phyloP scores from a whole-genome alignment of 2,888 invertebrate genomes.

The Drosophila seclusa region DNA sequence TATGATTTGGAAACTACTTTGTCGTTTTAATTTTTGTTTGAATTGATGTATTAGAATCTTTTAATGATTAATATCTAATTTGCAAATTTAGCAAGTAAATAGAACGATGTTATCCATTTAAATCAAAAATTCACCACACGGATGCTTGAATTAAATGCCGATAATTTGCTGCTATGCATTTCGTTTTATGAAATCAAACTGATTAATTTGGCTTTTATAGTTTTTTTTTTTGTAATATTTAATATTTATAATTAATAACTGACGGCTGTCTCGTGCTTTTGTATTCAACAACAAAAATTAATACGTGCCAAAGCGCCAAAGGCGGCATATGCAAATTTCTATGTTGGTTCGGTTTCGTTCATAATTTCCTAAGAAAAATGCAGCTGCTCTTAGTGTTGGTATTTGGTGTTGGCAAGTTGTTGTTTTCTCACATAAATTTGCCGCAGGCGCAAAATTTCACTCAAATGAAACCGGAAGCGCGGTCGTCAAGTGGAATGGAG shows the following conservation, averaged over 20 bases:
- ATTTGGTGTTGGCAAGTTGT: constrained; percentile 28
- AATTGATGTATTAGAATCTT: neutral
- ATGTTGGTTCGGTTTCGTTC: constrained; percentile 54
- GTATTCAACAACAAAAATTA: constrained; percentile 29
- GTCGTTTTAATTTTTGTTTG: neutral
- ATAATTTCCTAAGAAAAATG: constrained; percentile 79
- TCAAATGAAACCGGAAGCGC: constrained; percentile 77
- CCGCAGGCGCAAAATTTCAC: constrained; percentile 79
- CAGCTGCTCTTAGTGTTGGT: constrained; percentile 23
- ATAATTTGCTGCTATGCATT: constrained; percentile 54
- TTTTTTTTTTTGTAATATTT: constrained; percentile 56
- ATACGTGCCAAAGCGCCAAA: constrained; percentile 61
- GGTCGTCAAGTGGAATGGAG: constrained; percentile 75
- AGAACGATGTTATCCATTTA: constrained; percentile 44
- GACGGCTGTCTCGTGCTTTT: constrained; percentile 47
- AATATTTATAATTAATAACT: constrained; percentile 68
- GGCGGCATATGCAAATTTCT: constrained; percentile 69
- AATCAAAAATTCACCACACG: constrained; percentile 25
- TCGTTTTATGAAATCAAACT: constrained; percentile 48
- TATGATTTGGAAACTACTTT: constrained; percentile 4
- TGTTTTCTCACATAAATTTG: constrained; percentile 79
- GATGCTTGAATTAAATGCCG: constrained; percentile 49
- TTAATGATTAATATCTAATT: constrained; percentile 18
- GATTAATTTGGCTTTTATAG: constrained; percentile 68
- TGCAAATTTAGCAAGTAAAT: constrained; percentile 8